A percentile compares a stretch with the other conserved stretches of the same genome.
Evolutionary conservation across 2,888 invertebrate species (phyloP).

Genomic region (Torymus auratus): DNA sequence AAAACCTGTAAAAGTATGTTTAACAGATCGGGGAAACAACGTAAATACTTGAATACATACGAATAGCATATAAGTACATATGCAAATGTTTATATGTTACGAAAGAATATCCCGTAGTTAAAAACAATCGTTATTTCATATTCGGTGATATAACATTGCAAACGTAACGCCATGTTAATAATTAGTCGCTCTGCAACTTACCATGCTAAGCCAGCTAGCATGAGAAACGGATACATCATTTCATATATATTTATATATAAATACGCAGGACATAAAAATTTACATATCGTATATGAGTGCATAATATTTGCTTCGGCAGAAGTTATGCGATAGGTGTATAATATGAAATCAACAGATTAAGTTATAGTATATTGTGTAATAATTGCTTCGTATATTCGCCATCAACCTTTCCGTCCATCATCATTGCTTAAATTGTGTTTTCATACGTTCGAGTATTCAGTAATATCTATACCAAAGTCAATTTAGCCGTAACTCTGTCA

Average conservation of each 20-base stretch:
- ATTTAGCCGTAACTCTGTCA: too few relatives aligned
- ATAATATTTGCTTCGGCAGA: slow-evolving; percentile 12
- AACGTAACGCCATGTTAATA: slow-evolving; percentile 38
- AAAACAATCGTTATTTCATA: background rate
- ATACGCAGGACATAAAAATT: slow-evolving; percentile 30
- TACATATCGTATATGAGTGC: slow-evolving; percentile 2
- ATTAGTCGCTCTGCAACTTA: slow-evolving; percentile 59
- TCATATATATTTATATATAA: too few relatives aligned
- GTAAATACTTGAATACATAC: too few relatives aligned
- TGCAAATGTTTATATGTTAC: too few relatives aligned
- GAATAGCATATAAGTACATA: too few relatives aligned
- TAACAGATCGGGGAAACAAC: too few relatives aligned
- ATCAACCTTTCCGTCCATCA: too few relatives aligned
- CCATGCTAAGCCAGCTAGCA: slow-evolving; percentile 68
- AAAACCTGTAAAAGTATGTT: too few relatives aligned
- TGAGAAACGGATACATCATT: slow-evolving; percentile 37
- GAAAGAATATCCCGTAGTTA: too few relatives aligned
- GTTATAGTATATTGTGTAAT: background rate
- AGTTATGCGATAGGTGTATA: background rate
- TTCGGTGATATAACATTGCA: slow-evolving; percentile 23
- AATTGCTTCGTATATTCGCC: slow-evolving; percentile 17
- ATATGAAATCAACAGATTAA: slow-evolving; percentile 25
- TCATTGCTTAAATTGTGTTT: too few relatives aligned
- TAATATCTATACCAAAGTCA: too few relatives aligned
- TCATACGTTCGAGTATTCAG: too few relatives aligned